Evolutionary conservation across 2,797 vertebrate species (phyloP), one percentile per base, ranked within the genome.

Genomic region (Botia almorhae): DNA sequence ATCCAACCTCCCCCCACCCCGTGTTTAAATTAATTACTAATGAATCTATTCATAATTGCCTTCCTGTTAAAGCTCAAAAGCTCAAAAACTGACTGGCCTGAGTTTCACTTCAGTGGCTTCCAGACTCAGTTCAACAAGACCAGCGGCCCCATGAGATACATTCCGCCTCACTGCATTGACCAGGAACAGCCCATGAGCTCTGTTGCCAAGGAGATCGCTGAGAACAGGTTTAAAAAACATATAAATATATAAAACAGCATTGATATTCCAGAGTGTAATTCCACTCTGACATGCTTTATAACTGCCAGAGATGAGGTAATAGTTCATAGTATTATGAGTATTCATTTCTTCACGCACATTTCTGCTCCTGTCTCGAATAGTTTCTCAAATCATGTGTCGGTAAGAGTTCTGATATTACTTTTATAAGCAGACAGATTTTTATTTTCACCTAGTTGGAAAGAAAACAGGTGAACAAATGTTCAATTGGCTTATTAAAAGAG

Each of bases 71-170:
- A 33, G 33, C 33, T 33, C 33, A 33, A 33, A 33, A 33, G 33
- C 23, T 26, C 23, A 26, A 26, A 26, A 26, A 94, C 94, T 2
- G 91, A 95, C 88, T 88, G 91, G 75, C 94, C 94, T 2, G 94
- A 95, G 90, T 94, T 95, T 82, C 94, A 95, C 85, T 95, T 94
- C 87, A 95, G 93, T 3, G 92, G 89, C 63, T 95, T 94, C 87
- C 94, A 95, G 86, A 74, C 95, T 81, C 71, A 69, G 83, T 95
- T 95, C 2, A 90, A 95, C 87, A 94, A 91, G 90, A 90, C 81
- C 78, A 93, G 91, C 0, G 91, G 92, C 60, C 93, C 94, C 64
- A 94, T 93, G 92, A 94, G 94, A 83, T 95, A 95, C 90, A 95
- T 95, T 88, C 91, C 95, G 33, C 94, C 94, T 13, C 94, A 95